A percentile compares a stretch with the other conserved stretches of the same genome.
These are phyloP conservation scores for Tribolium madens DNA, from an alignment of 1,140 invertebrate species.

Conservation along the genomic window DNA sequence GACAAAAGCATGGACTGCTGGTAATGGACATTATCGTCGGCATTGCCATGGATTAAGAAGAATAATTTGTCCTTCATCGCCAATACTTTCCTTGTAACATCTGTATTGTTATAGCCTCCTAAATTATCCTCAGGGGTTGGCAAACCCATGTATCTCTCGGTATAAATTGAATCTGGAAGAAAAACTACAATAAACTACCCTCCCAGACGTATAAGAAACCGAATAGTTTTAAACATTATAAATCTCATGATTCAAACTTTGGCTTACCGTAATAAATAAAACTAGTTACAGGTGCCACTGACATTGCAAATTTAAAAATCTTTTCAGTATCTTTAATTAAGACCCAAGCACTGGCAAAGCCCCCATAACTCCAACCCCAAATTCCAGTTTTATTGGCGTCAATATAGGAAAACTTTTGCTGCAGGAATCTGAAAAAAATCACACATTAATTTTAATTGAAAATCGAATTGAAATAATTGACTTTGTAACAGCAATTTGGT, in stretches of 20 bases:
- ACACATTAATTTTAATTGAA: constrained; percentile 47
- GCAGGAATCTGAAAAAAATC: constrained; percentile 69
- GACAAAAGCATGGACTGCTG: constrained; percentile 91
- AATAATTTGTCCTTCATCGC: constrained; percentile 83
- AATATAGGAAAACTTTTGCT: constrained; percentile 74
- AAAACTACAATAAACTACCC: constrained; percentile 14
- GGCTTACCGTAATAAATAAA: constrained; percentile 92
- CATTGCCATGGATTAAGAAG: constrained; percentile 89
- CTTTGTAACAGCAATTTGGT: constrained; percentile 86
- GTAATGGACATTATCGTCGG: constrained; percentile 95
- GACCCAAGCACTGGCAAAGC: constrained; percentile 82
- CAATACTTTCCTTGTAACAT: constrained; percentile 75
- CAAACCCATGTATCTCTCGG: constrained; percentile 92
- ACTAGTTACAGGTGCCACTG: constrained; percentile 92
- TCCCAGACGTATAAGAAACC: neutral
- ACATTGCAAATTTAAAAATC: constrained; percentile 88
- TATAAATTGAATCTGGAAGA: constrained; percentile 91
- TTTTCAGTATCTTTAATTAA: constrained; percentile 77
- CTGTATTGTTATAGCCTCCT: constrained; percentile 74
- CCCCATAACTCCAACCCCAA: constrained; percentile 97
- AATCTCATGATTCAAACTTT: too few species aligned
- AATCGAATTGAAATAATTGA: constrained; percentile 69
- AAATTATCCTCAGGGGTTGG: constrained; percentile 78
- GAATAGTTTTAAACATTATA: neutral
- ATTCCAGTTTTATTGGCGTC: constrained; percentile 77